Percentiles rank a stretch among this genome's conserved stretches.
Evolutionary conservation across 2,888 invertebrate genomes (phyloP).

Genomic region (Cenopis cana): DNA sequence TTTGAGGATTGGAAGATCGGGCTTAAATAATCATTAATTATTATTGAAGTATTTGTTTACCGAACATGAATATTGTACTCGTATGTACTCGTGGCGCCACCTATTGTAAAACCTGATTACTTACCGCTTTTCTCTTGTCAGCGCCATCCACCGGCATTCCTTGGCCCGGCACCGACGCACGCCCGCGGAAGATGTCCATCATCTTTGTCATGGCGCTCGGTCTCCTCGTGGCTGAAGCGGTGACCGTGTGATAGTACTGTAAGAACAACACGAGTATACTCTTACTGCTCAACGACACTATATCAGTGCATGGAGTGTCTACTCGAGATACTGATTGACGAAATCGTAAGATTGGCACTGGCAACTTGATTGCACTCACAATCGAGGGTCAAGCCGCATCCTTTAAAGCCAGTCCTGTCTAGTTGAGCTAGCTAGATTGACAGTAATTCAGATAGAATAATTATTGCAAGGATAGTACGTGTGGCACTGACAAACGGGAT

Average conservation of each 20-base stretch:
- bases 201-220: conserved; percentile 95
- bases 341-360: too few relatives aligned
- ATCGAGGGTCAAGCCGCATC: too few relatives aligned
- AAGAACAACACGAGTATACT: conserved; percentile 14
- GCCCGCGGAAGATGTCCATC: conserved; percentile 93
- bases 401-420: too few relatives aligned
- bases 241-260: conserved; percentile 90
- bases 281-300: too few relatives aligned
- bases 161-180: conserved; percentile 66
- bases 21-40: too few relatives aligned
- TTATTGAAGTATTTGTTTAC: background rate
- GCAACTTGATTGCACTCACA: too few relatives aligned
- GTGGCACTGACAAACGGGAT: too few relatives aligned
- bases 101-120: conserved; percentile 48
- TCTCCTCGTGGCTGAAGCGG: conserved; percentile 82
- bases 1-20: too few relatives aligned
- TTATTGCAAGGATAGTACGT: too few relatives aligned
- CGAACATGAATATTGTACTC: background rate
- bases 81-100: background rate
- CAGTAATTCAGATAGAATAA: too few relatives aligned
- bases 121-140: conserved; percentile 70
- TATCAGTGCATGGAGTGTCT: background rate
- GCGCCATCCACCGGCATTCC: conserved; percentile 56
- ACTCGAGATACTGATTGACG: background rate
- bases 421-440: too few relatives aligned